Percentiles rank a stretch among this genome's conserved stretches.
Evolutionary conservation across 1,140 invertebrate genomes (phyloP).

Genomic region (Ceratitis capitata): DNA sequence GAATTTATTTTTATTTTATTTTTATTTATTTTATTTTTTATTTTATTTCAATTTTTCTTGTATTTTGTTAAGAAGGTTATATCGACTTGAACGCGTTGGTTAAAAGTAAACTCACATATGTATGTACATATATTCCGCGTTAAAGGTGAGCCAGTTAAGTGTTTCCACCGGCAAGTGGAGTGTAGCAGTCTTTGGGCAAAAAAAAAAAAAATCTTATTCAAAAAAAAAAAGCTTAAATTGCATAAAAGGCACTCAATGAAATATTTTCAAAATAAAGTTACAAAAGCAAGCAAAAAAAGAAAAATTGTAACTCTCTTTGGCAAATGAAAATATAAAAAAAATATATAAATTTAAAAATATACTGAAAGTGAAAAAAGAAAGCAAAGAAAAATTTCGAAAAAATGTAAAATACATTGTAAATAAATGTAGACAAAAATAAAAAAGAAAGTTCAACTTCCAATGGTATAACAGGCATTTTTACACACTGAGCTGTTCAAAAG

Average conservation of each 20-base stretch:
- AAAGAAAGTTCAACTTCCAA: neutral
- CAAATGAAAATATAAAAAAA: neutral
- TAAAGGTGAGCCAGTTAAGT: neutral
- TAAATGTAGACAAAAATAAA: neutral
- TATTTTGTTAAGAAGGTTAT: neutral
- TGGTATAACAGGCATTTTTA: neutral
- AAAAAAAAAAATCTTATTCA: neutral
- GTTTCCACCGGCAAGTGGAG: neutral
- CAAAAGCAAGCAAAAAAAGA: neutral
- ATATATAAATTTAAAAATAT: no score
- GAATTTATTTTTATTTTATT: no score
- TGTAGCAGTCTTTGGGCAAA: neutral
- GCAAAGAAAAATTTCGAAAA: neutral
- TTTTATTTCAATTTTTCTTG: no score
- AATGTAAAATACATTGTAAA: neutral
- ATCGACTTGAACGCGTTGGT: neutral
- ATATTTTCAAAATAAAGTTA: neutral
- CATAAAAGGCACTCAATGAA: slow-evolving; percentile 14
- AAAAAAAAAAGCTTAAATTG: neutral
- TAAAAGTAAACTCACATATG: neutral
- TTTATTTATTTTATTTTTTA: no score
- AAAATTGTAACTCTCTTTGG: neutral
- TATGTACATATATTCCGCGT: neutral
- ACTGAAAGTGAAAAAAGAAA: neutral
- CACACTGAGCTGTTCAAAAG: neutral